Evolutionary conservation across 1,140 invertebrate genomes (phyloP).

Genomic region (Forficula auricularia): DNA sequence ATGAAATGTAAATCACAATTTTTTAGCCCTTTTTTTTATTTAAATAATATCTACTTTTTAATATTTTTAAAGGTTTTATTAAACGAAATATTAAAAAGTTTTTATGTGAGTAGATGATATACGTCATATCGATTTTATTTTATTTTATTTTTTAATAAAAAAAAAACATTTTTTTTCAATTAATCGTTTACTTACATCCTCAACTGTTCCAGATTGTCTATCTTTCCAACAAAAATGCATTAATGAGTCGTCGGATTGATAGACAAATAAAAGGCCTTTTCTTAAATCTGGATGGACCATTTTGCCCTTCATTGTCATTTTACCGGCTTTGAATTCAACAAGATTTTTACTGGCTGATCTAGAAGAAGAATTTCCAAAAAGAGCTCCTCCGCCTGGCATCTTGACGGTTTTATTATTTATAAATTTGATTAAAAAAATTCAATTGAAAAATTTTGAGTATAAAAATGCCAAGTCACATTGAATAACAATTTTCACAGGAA

Average conservation of each 20-base stretch:
- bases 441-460: too few species aligned
- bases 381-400: slow-evolving; percentile 42
- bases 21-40: too few species aligned
- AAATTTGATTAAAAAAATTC: not conserved
- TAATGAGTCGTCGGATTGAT: slow-evolving; percentile 86
- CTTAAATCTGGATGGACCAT: slow-evolving; percentile 90
- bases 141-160: too few species aligned
- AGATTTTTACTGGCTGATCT: slow-evolving; percentile 73
- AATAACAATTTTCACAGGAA: too few species aligned
- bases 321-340: slow-evolving; percentile 89
- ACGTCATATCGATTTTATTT: too few species aligned
- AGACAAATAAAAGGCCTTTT: slow-evolving; percentile 86
- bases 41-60: too few species aligned
- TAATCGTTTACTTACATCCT: slow-evolving; percentile 61
- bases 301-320: slow-evolving; percentile 87
- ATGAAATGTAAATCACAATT: too few species aligned
- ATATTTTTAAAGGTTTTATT: too few species aligned
- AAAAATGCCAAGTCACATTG: too few species aligned
- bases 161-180: too few species aligned
- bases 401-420: slow-evolving; percentile 2
- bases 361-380: slow-evolving; percentile 51
- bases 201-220: slow-evolving; percentile 52
- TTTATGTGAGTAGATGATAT: too few species aligned
- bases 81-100: too few species aligned
- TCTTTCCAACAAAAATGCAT: slow-evolving; percentile 99